A percentile compares a stretch with the other conserved stretches of the same genome.
These are phyloP conservation scores for Scalopus aquaticus DNA, from an alignment of 2,113 vertebrate genomes.

Conservation along the genomic window DNA sequence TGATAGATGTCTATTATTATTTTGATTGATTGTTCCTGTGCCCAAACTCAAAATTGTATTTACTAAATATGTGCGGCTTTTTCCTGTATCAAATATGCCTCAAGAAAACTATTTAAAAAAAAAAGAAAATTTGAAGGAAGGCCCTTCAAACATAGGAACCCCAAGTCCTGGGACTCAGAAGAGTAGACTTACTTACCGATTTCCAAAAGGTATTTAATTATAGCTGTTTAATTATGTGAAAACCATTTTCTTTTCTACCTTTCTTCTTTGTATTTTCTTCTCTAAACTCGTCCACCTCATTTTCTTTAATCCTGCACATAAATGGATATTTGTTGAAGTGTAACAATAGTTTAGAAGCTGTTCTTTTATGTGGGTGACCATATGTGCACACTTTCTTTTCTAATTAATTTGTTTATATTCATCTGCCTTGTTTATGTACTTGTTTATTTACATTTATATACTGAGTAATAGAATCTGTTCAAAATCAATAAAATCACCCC, in stretches of 20 bases:
- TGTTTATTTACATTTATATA: not conserved
- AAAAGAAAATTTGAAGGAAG: not conserved
- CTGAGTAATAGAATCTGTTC: not conserved
- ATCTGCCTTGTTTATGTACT: not conserved
- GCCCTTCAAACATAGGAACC: rapidly evolving
- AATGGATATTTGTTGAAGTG: not conserved
- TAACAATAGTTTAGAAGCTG: not conserved
- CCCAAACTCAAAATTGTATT: not conserved
- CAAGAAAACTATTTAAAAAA: not conserved
- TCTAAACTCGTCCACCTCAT: not conserved
- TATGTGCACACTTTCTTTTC: not conserved
- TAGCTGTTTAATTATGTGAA: not conserved
- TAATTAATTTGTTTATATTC: not conserved
- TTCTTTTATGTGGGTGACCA: not conserved
- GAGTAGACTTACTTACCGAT: not conserved
- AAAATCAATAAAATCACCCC: not conserved
- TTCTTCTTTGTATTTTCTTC: not conserved
- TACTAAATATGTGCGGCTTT: not conserved
- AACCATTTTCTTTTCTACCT: not conserved
- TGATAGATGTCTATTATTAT: not conserved
- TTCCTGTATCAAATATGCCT: not conserved
- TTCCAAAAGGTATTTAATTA: not conserved
- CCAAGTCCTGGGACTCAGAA: not conserved
- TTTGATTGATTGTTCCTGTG: not conserved
- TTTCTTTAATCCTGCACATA: not conserved